Percentiles rank a stretch among this genome's conserved stretches.
Conservation (phyloP, 2,888 invertebrate genomes). For the Cheilosia pagana region DNA sequence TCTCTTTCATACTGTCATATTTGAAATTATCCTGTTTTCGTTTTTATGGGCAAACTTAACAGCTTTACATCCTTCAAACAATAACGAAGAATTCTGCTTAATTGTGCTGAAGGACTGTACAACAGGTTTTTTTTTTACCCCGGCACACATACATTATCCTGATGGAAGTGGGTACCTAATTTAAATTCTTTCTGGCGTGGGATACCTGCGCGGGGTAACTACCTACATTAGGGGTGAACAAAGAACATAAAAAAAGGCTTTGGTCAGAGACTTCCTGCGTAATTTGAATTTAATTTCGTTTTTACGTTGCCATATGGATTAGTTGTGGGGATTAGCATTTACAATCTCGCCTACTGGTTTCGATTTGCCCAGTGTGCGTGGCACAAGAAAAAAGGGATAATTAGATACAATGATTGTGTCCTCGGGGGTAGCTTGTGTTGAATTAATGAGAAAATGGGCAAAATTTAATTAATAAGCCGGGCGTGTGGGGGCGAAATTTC, state of each 20-base stretch:
- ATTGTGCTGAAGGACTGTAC: background rate
- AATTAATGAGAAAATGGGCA: constrained; percentile 47
- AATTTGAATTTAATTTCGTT: constrained; percentile 37
- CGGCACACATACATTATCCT: background rate
- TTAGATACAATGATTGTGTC: constrained; percentile 31
- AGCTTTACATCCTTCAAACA: constrained; percentile 15
- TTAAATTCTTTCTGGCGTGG: constrained; percentile 26
- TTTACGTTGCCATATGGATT: constrained; percentile 3
- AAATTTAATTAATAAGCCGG: constrained; percentile 39
- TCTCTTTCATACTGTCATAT: constrained; percentile 43
- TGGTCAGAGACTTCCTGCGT: constrained; percentile 30
- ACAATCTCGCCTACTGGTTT: background rate
- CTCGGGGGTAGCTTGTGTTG: constrained; percentile 26
- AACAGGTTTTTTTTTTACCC: background rate
- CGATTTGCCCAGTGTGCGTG: background rate
- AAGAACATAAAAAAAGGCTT: background rate
- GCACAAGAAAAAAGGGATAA: constrained; percentile 30
- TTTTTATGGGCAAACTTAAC: constrained; percentile 41
- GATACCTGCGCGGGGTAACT: background rate
- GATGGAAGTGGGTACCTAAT: background rate
- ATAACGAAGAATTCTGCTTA: constrained; percentile 9
- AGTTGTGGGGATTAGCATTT: background rate
- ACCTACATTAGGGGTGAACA: background rate
- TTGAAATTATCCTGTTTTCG: constrained; percentile 36
- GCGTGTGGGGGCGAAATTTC: no score